A percentile compares a stretch with the other conserved stretches of the same genome.
phyloP scores from a whole-genome alignment of 2,113 vertebrate genomes.

The Colistium nudipinnis region DNA sequence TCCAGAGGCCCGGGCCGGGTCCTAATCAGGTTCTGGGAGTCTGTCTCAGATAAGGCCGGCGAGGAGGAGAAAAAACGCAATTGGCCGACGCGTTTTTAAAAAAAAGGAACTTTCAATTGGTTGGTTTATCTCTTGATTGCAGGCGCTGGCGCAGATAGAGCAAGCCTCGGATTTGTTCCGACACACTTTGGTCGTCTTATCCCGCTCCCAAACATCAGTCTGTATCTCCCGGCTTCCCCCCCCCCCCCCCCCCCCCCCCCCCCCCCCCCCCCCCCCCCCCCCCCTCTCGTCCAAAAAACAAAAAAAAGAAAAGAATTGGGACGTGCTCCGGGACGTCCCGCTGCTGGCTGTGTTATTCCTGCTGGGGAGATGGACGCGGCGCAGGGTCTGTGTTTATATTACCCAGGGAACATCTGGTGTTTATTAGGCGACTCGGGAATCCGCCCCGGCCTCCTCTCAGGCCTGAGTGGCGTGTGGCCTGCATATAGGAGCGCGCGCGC shows the following conservation, averaged over 20 bases:
- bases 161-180: constrained; percentile 34
- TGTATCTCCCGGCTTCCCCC: too few relatives aligned
- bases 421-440: constrained; percentile 80
- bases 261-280: not conserved
- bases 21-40: constrained; percentile 80
- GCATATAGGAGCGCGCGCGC: constrained; percentile 56
- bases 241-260: not conserved
- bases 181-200: constrained; percentile 30
- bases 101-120: constrained; percentile 71
- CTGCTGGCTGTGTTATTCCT: constrained; percentile 63
- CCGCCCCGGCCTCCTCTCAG: constrained; percentile 72
- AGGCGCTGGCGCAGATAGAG: constrained; percentile 53
- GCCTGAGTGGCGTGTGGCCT: constrained; percentile 78
- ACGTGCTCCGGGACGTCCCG: constrained; percentile 5
- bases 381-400: constrained; percentile 79
- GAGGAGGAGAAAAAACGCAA: constrained; percentile 59
- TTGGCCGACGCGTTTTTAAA: constrained; percentile 66
- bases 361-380: constrained; percentile 72
- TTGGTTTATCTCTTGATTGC: constrained; percentile 74
- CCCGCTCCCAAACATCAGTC: constrained; percentile 6
- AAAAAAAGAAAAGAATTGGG: too few relatives aligned
- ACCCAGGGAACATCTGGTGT: constrained; percentile 83
- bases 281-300: not conserved
- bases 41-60: constrained; percentile 79
- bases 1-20: constrained; percentile 72